Conservation (phyloP, 2,888 invertebrate genomes). For the Brachyptera risi region DNA sequence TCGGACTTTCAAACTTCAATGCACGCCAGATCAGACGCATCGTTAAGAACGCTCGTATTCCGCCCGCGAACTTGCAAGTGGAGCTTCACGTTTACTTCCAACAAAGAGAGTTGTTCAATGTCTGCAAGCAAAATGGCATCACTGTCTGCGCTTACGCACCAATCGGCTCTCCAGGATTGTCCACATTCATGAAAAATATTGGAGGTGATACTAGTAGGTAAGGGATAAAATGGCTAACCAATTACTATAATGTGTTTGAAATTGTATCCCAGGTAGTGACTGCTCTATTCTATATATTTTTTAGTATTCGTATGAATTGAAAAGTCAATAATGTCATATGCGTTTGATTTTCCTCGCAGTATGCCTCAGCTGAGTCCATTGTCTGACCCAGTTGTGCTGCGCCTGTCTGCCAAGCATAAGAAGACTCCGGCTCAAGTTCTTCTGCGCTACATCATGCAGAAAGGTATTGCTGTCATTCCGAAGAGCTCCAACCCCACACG, state of each 20-base stretch:
- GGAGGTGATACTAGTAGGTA: constrained; percentile 20
- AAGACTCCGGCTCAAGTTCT: constrained; percentile 74
- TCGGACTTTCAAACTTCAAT: constrained; percentile 85
- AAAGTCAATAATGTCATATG: not conserved
- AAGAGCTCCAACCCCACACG: constrained; percentile 74
- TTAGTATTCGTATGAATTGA: not conserved
- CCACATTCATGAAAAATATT: constrained; percentile 12
- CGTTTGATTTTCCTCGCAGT: not conserved
- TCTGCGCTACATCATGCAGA: constrained; percentile 67
- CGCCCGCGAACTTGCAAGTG: constrained; percentile 61
- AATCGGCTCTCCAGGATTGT: constrained; percentile 36
- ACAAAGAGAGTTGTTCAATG: constrained; percentile 41
- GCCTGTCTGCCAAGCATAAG: constrained; percentile 46
- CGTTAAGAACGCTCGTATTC: constrained; percentile 54
- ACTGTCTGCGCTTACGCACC: constrained; percentile 38
- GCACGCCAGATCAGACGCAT: constrained; percentile 65
- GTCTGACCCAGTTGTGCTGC: constrained; percentile 33
- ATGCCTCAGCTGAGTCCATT: constrained; percentile 31
- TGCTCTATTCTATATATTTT: not conserved
- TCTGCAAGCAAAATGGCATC: constrained; percentile 42
- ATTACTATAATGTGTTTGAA: not conserved
- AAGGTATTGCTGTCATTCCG: constrained; percentile 71
- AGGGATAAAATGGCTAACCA: not conserved
- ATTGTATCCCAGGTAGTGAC: not conserved
- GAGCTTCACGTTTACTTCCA: constrained; percentile 47